Evolutionary conservation across 1,140 invertebrate species (phyloP).

Genomic region (Olivierus martensii): DNA sequence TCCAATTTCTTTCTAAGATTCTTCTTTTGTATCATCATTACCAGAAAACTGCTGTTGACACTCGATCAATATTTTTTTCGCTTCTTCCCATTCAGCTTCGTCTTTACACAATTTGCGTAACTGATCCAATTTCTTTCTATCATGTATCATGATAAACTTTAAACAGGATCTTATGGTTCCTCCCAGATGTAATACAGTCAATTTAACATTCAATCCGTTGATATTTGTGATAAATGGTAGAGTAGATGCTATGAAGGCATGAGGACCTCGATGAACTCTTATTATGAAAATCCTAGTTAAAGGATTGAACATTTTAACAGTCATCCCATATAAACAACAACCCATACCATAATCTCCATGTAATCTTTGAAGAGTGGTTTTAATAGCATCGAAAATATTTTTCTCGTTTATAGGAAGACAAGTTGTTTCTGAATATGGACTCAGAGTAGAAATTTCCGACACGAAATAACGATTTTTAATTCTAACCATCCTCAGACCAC

Average conservation of each 20-base stretch:
- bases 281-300: constrained; percentile 5
- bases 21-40: no score
- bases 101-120: no score
- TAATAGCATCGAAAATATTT: not conserved
- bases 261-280: not conserved
- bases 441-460: not conserved
- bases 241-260: not conserved
- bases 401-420: constrained; percentile 1
- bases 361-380: not conserved
- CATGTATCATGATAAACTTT: constrained; percentile 5
- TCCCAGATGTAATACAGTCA: constrained; percentile 4
- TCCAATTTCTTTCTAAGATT: constrained; percentile 2
- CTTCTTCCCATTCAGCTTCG: no score
- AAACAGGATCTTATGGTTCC: constrained; percentile 7
- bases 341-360: constrained; percentile 11
- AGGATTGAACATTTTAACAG: constrained; percentile 9
- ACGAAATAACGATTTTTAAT: constrained; percentile 12
- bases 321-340: constrained; percentile 1
- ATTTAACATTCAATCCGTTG: not conserved
- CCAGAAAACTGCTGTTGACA: no score
- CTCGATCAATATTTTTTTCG: no score
- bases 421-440: not conserved
- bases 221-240: constrained; percentile 1
- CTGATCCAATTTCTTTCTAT: constrained; percentile 1
- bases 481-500: constrained; percentile 3